These are phyloP conservation scores for Eilema griseolum DNA, from an alignment of 2,888 invertebrate species.

Conservation along the genomic window DNA sequence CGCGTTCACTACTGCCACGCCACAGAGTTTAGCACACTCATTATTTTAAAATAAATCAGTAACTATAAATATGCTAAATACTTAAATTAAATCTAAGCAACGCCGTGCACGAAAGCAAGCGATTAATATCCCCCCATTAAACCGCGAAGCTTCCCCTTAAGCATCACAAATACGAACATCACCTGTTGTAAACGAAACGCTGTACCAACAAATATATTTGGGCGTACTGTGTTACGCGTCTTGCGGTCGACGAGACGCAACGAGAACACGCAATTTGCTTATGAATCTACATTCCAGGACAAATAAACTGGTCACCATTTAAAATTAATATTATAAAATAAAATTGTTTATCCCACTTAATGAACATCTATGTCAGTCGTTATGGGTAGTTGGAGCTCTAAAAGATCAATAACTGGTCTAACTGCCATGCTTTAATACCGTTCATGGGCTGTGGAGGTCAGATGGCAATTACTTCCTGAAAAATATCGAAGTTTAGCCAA, in stretches of 20 bases:
- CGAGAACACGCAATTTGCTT: constrained; percentile 59
- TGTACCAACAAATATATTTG: constrained; percentile 61
- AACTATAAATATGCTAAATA: not conserved
- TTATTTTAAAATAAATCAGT: too few relatives aligned
- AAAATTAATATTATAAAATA: not conserved
- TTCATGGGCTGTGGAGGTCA: too few relatives aligned
- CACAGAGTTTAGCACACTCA: too few relatives aligned
- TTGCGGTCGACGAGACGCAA: constrained; percentile 51
- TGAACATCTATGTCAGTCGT: too few relatives aligned
- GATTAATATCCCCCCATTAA: constrained; percentile 17
- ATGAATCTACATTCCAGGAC: constrained; percentile 51
- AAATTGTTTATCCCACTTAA: too few relatives aligned
- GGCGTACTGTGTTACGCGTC: constrained; percentile 49
- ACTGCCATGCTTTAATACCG: too few relatives aligned
- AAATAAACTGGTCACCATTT: constrained; percentile 20
- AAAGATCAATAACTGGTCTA: too few relatives aligned
- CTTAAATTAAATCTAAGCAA: not conserved
- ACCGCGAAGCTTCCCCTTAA: constrained; percentile 13
- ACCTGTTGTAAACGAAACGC: constrained; percentile 42
- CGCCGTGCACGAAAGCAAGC: not conserved
- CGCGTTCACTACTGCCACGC: too few relatives aligned
- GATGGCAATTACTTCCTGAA: too few relatives aligned
- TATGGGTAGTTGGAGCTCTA: too few relatives aligned
- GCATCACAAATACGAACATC: constrained; percentile 21
- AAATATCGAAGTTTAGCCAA: too few relatives aligned